Base-by-base conservation (phyloP, 1,140 invertebrate genomes). In the Drosophila yakuba region DNA sequence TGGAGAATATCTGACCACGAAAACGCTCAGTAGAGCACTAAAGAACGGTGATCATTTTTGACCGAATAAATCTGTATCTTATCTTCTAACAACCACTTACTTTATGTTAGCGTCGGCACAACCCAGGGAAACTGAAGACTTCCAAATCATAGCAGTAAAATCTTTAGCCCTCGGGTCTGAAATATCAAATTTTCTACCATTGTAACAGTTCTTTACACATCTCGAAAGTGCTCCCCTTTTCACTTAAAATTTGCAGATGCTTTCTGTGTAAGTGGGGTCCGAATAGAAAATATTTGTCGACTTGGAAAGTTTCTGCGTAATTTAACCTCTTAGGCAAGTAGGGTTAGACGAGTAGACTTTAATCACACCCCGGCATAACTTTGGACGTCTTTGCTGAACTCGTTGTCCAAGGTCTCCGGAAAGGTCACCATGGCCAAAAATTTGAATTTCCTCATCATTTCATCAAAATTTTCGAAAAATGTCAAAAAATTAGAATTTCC, bases 61-160 rank as follows among this genome's bases (percentile, higher is more conserved):
- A 3, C n/a, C n/a, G 1, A 39, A 14, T 39, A 39, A 39, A 4
- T 14, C 4, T 38, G 11, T 6, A 11, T 38, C 12, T 11, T 8
- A 6, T 6, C n/a, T 15, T 15, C 39, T 41, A 6, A 41, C 15
- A 41, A 7, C 1, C 1, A 15, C 39, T 44, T 43, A 58, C 55
- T 10, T 20, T 20, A 58, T 11, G n/a, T 20, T 32, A 7, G 56
- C 41, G 4, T 58, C 56, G 14, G 41, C 56, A 11, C 47, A 48
- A 0, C 41, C 56, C 56, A 58, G 23, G n/a, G 3, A 7, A 7
- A 4, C 2, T 1, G 56, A 58, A 6, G 41, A 47, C 8, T 41
- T 14, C 41, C 56, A 58, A 23, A 58, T 58, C 56, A 58, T 35
- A 3, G 56, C 43, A 20, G 56, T 58, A n/a, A 35, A 58, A 10